Base-by-base conservation (phyloP, 2,888 invertebrate genomes). In the Leptinotarsa rubiginosa region DNA sequence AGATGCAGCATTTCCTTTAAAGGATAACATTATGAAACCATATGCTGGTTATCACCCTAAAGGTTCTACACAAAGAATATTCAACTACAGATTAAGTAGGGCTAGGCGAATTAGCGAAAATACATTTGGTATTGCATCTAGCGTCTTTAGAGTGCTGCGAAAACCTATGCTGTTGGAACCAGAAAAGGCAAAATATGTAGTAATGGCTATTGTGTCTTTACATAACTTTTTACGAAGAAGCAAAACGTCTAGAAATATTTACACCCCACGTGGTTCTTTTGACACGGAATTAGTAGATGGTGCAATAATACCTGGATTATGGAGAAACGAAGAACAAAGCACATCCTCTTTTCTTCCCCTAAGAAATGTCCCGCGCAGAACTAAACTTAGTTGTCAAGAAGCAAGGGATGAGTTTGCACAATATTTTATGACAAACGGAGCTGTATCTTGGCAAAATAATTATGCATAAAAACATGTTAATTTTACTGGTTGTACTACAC, bases 1-100 rank as follows among this genome's bases (percentile, higher is more conserved):
- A 20, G 75, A 88, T 95, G 75, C 89, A 89, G 52, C 80, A 86
- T 82, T 15, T 13, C 22, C 1, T 62, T 69, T 20, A 47, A 76
- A 49, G 22, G 49, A 76, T 64, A 70, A 76, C 52, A 56, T 76
- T 47, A 74, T 76, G 69, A 74, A 70, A 64, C 70, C 76, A 41
- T 76, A 70, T 65, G 20, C 68, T 65, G 66, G 74, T n/a, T 62
- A 65, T 41, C 66, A 67, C 31, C 59, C 59, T 22, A 70, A 70
- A 65, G 65, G 20, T 22, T 67, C 64, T 20, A 47, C 5, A 50
- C 25, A 78, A 68, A 69, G 73, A 65, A 67, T 77, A 47, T 75
- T 75, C 47, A 77, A 75, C 59, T 78, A 78, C 68, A 72, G 77
- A 22, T 52, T 77, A 20, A 71, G 50, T 71, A 65, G 65, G 18